Base-by-base conservation (phyloP, 1,140 invertebrate species). In the Gryon sp. region DNA sequence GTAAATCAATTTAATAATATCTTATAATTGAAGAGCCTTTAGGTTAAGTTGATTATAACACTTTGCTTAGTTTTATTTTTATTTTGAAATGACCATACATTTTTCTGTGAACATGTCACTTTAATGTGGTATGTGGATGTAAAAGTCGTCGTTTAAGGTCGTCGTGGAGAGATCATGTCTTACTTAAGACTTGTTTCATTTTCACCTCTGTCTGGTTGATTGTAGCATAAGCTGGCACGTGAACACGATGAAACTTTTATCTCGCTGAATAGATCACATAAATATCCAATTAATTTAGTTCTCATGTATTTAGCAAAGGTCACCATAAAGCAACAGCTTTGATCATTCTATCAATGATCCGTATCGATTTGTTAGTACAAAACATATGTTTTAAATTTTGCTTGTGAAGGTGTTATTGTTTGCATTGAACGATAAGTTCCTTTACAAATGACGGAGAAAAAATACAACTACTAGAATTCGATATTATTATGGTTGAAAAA, bases 211-310 rank as follows among this genome's bases (percentile, higher is more conserved):
- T 11, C 41, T 12, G 11, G 38, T 28, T 30, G 57, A 28, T 9
- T 9, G 41, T 28, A 28, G 41, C 34, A 55, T 50, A 73, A 50
- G 50, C 57, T 43, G 46, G 22, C 41, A 4, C 57, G 34, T 73
- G 57, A 65, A 59, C 59, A 65, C 60, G 59, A 65, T 59, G 45
- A 4, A 65, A 59, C 69, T 59, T 63, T 72, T 72, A 72, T 72
- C 68, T 48, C 16, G 0, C 24, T 19, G 57, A 24, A 57, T 59
- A 43, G 50, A 73, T 73, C 69, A 19, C 52, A 73, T 73, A 73
- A 73, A 73, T 57, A 73, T 59, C 52, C 59, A 73, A 73, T 65
- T 65, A 65, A 73, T 73, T 65, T 73, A 73, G 57, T 70, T 70
- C 66, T 70, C 57, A 60, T 70, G 57, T 70, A 60, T 38, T 60